Base-by-base conservation (phyloP, 2,888 invertebrate genomes). In the Trichogramma evanescens region DNA sequence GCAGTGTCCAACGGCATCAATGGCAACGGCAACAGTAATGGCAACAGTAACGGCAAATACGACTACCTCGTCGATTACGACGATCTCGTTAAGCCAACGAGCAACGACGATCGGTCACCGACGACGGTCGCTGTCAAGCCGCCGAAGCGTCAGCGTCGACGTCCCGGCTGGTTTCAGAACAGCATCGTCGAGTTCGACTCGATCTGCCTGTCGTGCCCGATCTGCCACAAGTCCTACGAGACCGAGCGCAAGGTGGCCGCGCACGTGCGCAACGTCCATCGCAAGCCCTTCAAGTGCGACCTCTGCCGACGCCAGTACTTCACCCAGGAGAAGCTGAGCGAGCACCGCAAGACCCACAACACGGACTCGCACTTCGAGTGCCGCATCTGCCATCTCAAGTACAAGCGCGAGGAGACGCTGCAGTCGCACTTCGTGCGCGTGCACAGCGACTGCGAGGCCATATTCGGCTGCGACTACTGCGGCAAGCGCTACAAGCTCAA, bases 401-500 rank as follows among this genome's bases (percentile, higher is more conserved):
- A 73, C 61, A 74, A 74, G 41, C 65, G 70, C 38, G 62, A 64
- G 54, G 64, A 64, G 45, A 64, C 62, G 0, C 48, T 64, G 1
- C 57, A 56, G 48, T 50, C 6, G 7, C 64, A 66, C 41, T 10
- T 39, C 26, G 50, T 63, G 6, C 52, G 63, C 6, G 59, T 54
- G 13, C 66, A 66, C 63, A 59, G 57, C 43, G 49, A 62, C 46
- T 41, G 62, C n/a, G 56, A 64, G n/a, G 39, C 63, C 0, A 61
- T 48, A 26, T 51, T 60, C 7, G 63, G 66, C n/a, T 74, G 74
- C 65, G 69, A 72, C 10, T 68, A 67, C 26, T 74, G 74, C 45
- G 69, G 68, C 0, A 74, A 73, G 54, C 70, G 68, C 58, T 74
- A 72, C 61, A 74, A 74, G 51, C 72, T 76, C 7, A 73, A 72